phyloP scores from a whole-genome alignment of 1,140 invertebrate species.

The Vanessa atalanta region DNA sequence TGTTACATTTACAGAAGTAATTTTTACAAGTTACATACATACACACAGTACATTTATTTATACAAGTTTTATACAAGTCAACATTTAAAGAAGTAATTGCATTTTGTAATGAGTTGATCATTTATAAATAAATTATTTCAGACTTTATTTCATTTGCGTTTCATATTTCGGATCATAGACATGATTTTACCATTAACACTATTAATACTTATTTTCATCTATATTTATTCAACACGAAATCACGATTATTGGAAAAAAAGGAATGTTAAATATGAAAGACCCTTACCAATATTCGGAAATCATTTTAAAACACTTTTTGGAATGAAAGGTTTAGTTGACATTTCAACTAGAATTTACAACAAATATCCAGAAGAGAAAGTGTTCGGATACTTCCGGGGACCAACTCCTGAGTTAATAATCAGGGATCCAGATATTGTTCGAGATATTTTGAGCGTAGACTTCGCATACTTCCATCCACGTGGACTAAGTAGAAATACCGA shows the following conservation, averaged over 20 bases:
- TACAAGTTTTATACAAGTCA: too few relatives aligned
- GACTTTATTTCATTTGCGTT: too few relatives aligned
- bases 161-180: neutral
- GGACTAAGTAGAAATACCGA: constrained; percentile 65
- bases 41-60: too few relatives aligned
- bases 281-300: constrained; percentile 59
- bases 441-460: constrained; percentile 57
- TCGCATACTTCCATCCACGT: constrained; percentile 52
- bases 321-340: constrained; percentile 45
- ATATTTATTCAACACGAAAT: constrained; percentile 52
- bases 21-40: too few relatives aligned
- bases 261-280: constrained; percentile 56
- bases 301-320: constrained; percentile 47
- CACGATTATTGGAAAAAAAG: constrained; percentile 59
- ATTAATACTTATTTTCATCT: constrained; percentile 41
- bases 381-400: constrained; percentile 58
- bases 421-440: constrained; percentile 29
- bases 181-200: constrained; percentile 43
- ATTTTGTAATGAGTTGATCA: too few relatives aligned
- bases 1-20: too few relatives aligned
- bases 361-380: constrained; percentile 58
- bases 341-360: constrained; percentile 55
- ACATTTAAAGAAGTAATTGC: too few relatives aligned
- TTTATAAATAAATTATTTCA: too few relatives aligned
- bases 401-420: constrained; percentile 52